A percentile compares a stretch with the other conserved stretches of the same genome.
phyloP scores from a whole-genome alignment of 2,888 invertebrate species.

The Phragmatobia fuliginosa region DNA sequence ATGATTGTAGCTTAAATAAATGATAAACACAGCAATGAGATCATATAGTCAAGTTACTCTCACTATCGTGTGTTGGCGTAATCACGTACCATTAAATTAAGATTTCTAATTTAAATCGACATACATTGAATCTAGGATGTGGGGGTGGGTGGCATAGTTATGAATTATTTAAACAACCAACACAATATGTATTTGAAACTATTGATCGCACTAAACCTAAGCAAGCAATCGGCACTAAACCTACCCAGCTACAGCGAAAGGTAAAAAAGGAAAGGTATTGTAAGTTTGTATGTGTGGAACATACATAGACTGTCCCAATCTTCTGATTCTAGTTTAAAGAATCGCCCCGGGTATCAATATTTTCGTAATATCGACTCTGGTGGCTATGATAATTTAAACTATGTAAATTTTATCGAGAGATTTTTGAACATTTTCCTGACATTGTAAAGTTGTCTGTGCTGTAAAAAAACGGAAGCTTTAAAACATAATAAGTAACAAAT shows the following conservation, averaged over 20 bases:
- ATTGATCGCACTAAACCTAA: too few species aligned
- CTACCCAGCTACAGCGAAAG: too few species aligned
- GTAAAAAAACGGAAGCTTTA: not conserved
- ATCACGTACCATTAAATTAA: conserved; percentile 36
- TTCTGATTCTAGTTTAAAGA: too few species aligned
- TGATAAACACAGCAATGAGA: conserved; percentile 11
- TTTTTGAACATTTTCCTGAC: too few species aligned
- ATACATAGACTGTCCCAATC: too few species aligned
- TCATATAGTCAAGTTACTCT: conserved; percentile 14
- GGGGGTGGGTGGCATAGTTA: not conserved
- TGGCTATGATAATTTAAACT: too few species aligned
- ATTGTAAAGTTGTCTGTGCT: not conserved
- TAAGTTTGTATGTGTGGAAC: too few species aligned
- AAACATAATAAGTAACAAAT: not conserved
- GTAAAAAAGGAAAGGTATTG: too few species aligned
- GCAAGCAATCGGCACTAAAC: not conserved
- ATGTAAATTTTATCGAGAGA: too few species aligned
- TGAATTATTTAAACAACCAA: conserved; percentile 40
- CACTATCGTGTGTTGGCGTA: conserved; percentile 23
- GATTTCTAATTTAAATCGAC: conserved; percentile 29
- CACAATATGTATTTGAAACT: conserved; percentile 18
- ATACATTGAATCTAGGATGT: conserved; percentile 6
- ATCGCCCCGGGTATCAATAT: too few species aligned
- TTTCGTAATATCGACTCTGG: too few species aligned
- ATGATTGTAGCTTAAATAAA: conserved; percentile 4